Evolutionary conservation across 2,888 invertebrate genomes (phyloP), one percentile per base, ranked within the genome.

Genomic region (Agrochola macilenta): DNA sequence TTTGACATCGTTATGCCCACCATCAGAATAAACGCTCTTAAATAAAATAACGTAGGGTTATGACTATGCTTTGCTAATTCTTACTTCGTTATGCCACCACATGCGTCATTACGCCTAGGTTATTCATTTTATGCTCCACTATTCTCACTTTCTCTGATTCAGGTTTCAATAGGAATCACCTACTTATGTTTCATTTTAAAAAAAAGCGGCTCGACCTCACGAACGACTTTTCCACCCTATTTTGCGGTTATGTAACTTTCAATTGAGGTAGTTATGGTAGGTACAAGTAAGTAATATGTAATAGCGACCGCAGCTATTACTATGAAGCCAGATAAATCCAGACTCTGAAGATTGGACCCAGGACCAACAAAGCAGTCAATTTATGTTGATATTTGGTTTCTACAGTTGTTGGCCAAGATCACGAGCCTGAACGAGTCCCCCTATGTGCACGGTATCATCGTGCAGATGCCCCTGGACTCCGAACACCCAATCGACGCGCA

Each of bases 401-500:
- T 30, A 35, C 30, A 98, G 98, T 95, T 99, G 69, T 93, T 98
- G 79, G 95, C 97, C 57, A 97, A 97, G 93, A 95, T 99, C 72
- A 97, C 97, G 71, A 96, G 97, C 73, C 96, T 99, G 77, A 99
- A 99, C 94, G 97, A 97, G 85, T 98, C 99, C 92, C 97, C 98
- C 0, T 95, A 95, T 20, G 97, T 99, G 60, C 99, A 99, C 94
- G 99, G 99, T 74, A 99, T 99, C 91, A 99, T 99, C 88, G 99
- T 99, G 0, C 99, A 99, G 97, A 98, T 99, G 98, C 99, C 99
- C 0, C 96, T 99, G 81, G 99, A 99, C 93, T 97, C 98, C 54
- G 97, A 97, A 0, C 97, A 98, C 89, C 92, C 97, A 88, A 99
- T 99, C 83, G 98, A 99, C 96, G 97, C 98, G 0, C 98, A 99